Base-by-base conservation (phyloP, 2,113 vertebrate genomes). In the Dipodomys merriami region DNA sequence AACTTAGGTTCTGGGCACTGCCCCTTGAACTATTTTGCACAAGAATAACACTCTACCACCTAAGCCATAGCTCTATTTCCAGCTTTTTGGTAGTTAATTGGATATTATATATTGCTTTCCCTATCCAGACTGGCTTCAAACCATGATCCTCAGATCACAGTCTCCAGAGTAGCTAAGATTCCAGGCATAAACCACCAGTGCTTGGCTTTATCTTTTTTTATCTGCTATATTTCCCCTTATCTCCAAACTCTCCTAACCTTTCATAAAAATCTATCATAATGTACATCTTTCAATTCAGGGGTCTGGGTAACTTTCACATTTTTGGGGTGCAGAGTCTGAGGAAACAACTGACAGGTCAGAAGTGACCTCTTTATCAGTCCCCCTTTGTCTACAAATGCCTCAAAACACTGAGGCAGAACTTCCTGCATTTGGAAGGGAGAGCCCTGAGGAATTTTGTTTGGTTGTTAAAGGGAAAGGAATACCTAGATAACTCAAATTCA, bases 381-480 rank as follows among this genome's bases (percentile, higher is more conserved):
- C 39, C 5, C 39, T 39, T 39, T 39, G 35, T 23, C 12, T 20
- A 57, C 23, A 30, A 30, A 30, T 12, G 3, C n/a, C 49, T 74
- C 30, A 30, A 22, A 30, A 20, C 29, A 39, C 0, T 16, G 29
- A 57, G 79, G 30, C 29, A 23, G 20, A 27, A 35, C 18, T 13
- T 62, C 22, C 20, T 4, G 68, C 30, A 10, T 7, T 19, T 8
- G 0, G 1, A 2, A 3, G 5, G 16, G 27, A 83, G 6, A 46
- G 22, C 16, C 29, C 19, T 6, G 29, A 39, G 46, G 60, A 10
- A 7, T 62, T 46, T 78, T 74, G 25, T 22, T 74, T 2, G 10
- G 49, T 60, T 83, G 33, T 35, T 62, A 77, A 91, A 86, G 19
- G 62, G 81, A 83, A 68, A 91, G 16, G 8, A 33, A 68, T 16